Conservation (phyloP, 2,888 invertebrate species). For the Steinernema hermaphroditum region DNA sequence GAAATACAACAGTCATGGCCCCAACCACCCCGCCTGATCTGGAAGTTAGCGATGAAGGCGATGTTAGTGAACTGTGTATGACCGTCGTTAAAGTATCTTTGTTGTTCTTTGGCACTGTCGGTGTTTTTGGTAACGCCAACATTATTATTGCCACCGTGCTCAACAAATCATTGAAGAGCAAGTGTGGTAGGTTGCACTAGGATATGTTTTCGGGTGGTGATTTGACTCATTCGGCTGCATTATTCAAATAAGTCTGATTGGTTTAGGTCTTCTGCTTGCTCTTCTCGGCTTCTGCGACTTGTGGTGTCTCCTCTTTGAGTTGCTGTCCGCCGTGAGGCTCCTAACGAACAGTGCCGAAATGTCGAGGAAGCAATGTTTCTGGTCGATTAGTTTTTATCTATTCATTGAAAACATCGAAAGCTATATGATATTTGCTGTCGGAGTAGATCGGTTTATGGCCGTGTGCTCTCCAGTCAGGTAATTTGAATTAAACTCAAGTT, state of each 20-base stretch:
- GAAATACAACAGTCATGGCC: too few species aligned
- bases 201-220: too few species aligned
- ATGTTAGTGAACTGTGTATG: background rate
- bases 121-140: background rate
- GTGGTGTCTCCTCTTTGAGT: slow-evolving; percentile 1
- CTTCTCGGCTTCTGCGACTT: background rate
- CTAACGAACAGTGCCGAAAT: background rate
- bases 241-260: too few species aligned
- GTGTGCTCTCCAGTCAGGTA: background rate
- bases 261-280: background rate
- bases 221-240: too few species aligned
- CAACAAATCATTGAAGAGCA: background rate
- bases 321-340: background rate
- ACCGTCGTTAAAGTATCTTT: background rate
- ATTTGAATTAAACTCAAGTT: too few species aligned
- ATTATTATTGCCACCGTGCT: background rate
- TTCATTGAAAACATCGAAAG: background rate
- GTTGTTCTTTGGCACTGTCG: background rate
- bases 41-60: background rate
- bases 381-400: slow-evolving; percentile 15
- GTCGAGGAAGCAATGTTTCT: slow-evolving; percentile 9
- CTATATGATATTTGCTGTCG: background rate
- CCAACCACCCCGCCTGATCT: too few species aligned
- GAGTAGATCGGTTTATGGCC: slow-evolving; percentile 5
- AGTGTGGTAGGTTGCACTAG: slow-evolving; percentile 2